Percentiles rank a stretch among this genome's conserved stretches.
These are phyloP conservation scores for Nycticorax nycticorax DNA, from an alignment of 2,113 vertebrate genomes.

Conservation along the genomic window DNA sequence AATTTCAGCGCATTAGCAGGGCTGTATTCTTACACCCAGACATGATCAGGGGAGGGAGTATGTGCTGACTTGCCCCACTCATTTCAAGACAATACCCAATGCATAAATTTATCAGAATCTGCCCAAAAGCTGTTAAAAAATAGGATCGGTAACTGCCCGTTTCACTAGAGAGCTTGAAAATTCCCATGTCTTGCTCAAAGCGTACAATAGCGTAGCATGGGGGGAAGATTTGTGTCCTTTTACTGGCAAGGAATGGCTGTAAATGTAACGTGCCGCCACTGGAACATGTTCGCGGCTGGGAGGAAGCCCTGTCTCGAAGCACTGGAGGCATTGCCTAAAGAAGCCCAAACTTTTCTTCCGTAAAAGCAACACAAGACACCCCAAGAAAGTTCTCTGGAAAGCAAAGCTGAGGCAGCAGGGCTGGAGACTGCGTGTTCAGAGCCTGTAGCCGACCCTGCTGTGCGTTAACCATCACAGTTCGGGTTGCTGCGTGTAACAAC, in stretches of 20 bases:
- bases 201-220: rapidly evolving
- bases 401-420: neutral
- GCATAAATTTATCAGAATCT: neutral
- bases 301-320: neutral
- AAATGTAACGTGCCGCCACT: neutral
- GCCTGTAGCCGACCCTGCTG: neutral
- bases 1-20: rapidly evolving
- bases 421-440: neutral
- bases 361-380: neutral
- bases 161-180: neutral
- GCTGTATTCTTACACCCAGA: neutral
- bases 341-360: neutral
- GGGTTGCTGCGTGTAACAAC: rapidly evolving
- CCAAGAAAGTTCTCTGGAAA: neutral
- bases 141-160: neutral
- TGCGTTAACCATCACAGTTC: rapidly evolving
- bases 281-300: neutral
- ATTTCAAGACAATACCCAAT: neutral
- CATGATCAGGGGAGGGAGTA: rapidly evolving
- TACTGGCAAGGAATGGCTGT: neutral
- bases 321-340: neutral
- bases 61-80: neutral
- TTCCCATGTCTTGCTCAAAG: neutral
- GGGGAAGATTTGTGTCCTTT: neutral
- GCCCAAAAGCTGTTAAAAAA: neutral